Evolutionary conservation across 1,140 invertebrate species (phyloP), one percentile per base, ranked within the genome.

Genomic region (Callitettix versicolor): DNA sequence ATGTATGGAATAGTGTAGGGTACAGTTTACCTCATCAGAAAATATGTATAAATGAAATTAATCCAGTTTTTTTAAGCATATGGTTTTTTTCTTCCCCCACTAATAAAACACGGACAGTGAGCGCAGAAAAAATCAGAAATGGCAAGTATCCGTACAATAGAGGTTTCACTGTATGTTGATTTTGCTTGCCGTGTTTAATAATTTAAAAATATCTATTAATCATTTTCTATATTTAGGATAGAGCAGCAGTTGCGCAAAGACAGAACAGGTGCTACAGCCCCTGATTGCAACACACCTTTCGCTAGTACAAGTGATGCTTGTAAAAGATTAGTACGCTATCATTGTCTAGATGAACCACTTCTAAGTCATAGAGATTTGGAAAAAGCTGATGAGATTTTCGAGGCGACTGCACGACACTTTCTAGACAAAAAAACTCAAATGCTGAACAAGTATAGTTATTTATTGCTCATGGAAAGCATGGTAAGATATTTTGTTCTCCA

Each of bases 401-500:
- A 86, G 61, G 73, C 81, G 58, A 82, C 84, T 6, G 81, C 88
- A 0, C 72, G 80, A 63, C 79, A 82, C 64, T 74, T 90, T 47
- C 70, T 90, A 12, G 78, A 80, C 53, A 89, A 88, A 71, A 87
- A 84, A 64, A 74, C 77, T 14, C 72, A 76, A 42, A 82, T 93
- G 76, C 78, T 82, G 58, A 81, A 83, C 62, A 91, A 88, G 69
- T 91, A 88, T 67, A 78, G 82, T 46, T 80, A 80, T 64, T 73
- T 91, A 14, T 68, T 91, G n/a, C 68, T 90, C 43, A 86, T 88
- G 70, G 87, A 91, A 61, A 89, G 86, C 62, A 88, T 85, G 80
- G 87, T 91, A 72, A 74, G 77, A 70, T 4, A 4, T 30, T 30
- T 4, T 30, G 3, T 30, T 30, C 9, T 30, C 26, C 26, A 30